Evolutionary conservation across 2,113 vertebrate species (phyloP), one percentile per base, ranked within the genome.

Genomic region (Bostrychus sinensis): DNA sequence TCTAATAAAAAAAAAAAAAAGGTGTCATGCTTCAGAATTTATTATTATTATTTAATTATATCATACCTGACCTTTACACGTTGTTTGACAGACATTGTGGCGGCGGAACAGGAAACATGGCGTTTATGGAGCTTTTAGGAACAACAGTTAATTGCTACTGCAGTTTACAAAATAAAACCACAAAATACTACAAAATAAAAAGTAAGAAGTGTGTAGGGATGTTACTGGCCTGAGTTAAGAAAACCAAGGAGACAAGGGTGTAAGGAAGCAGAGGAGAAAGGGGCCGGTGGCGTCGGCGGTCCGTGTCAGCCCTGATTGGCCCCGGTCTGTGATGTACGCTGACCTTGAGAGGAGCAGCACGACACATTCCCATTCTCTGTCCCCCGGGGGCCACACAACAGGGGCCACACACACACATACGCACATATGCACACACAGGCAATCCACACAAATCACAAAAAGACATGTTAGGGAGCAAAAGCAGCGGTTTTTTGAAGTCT

Each of bases 291-390:
- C 71, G 64, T 71, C 73, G 38, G 64, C 61, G 66, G 72, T 67
- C 70, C 43, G 36, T 48, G 57, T 84, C 78, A 77, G 59, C 37
- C 68, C 26, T 62, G 62, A 75, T 70, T 51, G 80, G 62, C 55
- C 66, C 4, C 12, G 12, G 61, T 53, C 66, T 80, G 66, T 82
- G 82, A 86, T 75, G 66, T 62, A 70, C 60, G 68, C 41, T 80
- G 81, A 88, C 81, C 84, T 85, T 82, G 68, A 75, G 67, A 69
- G 60, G 46, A 53, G 39, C 56, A 51, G 60, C 48, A n/a, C 0
- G 45, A 38, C 69, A 62, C 26, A 32, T 53, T 55, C 16, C 64
- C 16, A 17, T 28, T 34, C 58, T 63, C 48, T 13, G 23, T 38
- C 65, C 65, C 66, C 48, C 13, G 37, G 77, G 77, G 60, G 54